These are phyloP conservation scores for Sceliomorpha sp. DNA, from an alignment of 2,888 invertebrate species.

Conservation along the genomic window DNA sequence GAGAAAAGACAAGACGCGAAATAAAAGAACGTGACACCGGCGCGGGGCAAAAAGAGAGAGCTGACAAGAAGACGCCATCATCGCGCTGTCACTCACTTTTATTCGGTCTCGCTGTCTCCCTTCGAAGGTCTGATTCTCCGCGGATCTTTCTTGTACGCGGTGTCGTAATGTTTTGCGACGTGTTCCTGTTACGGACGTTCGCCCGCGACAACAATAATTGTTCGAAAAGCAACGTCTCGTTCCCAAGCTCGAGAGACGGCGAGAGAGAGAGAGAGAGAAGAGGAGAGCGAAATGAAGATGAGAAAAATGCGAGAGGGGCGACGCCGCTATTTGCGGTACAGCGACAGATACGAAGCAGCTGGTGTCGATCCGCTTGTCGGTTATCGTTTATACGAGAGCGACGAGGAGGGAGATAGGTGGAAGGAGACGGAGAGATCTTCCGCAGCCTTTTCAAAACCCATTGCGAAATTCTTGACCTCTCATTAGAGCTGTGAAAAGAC, in stretches of 20 bases:
- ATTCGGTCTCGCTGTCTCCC: conserved; percentile 62
- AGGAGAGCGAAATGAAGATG: conserved; percentile 38
- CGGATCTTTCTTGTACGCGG: conserved; percentile 68
- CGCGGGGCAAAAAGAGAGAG: conserved; percentile 56
- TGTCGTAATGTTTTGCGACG: conserved; percentile 74
- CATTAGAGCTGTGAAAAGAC: conserved; percentile 39
- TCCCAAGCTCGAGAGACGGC: no score
- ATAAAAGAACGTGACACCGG: conserved; percentile 43
- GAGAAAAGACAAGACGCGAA: conserved; percentile 40
- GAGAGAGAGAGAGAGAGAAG: conserved; percentile 43
- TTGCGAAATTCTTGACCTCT: conserved; percentile 53
- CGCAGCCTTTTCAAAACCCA: conserved; percentile 42
- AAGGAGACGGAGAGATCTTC: conserved; percentile 5
- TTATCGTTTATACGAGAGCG: conserved; percentile 70
- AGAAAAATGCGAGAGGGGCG: conserved; percentile 58
- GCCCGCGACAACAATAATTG: conserved; percentile 78
- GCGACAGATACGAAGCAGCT: conserved; percentile 77
- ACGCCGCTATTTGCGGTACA: conserved; percentile 74
- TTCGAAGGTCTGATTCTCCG: conserved; percentile 66
- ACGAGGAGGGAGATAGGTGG: no score
- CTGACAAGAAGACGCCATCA: conserved; percentile 77
- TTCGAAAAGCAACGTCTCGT: conserved; percentile 66
- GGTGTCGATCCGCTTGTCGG: conserved; percentile 75
- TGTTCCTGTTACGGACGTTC: conserved; percentile 73
- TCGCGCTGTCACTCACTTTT: conserved; percentile 75